Conservation (phyloP, 2,888 invertebrate species). For the Cheilosia pagana region DNA sequence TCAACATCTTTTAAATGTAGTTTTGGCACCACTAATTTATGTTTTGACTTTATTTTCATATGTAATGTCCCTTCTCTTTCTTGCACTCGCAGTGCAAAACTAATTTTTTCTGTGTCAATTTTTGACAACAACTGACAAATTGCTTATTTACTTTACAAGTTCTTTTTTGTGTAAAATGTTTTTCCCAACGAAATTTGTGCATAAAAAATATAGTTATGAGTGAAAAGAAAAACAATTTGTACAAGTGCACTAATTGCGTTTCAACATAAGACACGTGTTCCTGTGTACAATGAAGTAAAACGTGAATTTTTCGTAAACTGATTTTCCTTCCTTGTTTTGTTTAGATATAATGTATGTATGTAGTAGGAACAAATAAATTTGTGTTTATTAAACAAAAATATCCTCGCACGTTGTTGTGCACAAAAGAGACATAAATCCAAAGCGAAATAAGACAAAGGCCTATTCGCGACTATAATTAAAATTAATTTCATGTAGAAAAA, state of each 20-base stretch:
- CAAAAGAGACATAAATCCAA: slow-evolving; percentile 33
- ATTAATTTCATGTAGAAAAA: slow-evolving; percentile 34
- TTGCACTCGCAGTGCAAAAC: not conserved
- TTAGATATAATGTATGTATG: slow-evolving; percentile 18
- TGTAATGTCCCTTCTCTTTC: not conserved
- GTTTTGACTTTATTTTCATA: not conserved
- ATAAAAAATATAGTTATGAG: slow-evolving; percentile 12
- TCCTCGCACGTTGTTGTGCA: slow-evolving; percentile 5
- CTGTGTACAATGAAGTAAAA: slow-evolving; percentile 1
- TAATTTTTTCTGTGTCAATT: not conserved
- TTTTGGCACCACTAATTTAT: slow-evolving; percentile 18
- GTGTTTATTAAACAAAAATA: not conserved
- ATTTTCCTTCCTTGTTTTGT: slow-evolving; percentile 10
- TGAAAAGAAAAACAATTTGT: not conserved
- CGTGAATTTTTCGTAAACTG: not conserved
- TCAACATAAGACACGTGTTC: not conserved
- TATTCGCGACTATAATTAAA: slow-evolving; percentile 32
- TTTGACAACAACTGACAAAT: slow-evolving; percentile 39
- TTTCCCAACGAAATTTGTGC: not conserved
- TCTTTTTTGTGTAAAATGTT: slow-evolving; percentile 10
- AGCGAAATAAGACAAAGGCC: slow-evolving; percentile 51
- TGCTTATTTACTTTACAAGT: slow-evolving; percentile 30
- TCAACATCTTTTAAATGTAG: no score
- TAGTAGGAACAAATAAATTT: slow-evolving; percentile 23
- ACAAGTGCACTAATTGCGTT: not conserved